Conservation (phyloP, 2,888 invertebrate species). For the Microchrysa polita region DNA sequence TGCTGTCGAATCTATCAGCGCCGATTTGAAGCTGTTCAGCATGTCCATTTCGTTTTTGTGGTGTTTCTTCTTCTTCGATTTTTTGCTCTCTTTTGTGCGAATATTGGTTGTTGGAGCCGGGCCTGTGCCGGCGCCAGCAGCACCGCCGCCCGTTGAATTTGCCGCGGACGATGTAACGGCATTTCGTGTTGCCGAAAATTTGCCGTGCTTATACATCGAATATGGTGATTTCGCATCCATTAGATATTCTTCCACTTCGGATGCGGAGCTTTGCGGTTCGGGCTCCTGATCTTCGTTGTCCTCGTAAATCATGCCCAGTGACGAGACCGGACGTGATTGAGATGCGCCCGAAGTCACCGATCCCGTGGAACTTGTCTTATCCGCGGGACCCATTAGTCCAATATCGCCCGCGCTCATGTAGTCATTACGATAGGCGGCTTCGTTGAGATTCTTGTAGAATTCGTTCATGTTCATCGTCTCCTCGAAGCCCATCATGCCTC, state of each 20-base stretch:
- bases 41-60: slow-evolving; percentile 62
- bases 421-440: slow-evolving; percentile 87
- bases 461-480: slow-evolving; percentile 74
- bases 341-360: slow-evolving; percentile 53
- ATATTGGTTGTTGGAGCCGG: slow-evolving; percentile 6
- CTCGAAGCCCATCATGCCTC: slow-evolving; percentile 59
- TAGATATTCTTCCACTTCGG: slow-evolving; percentile 63
- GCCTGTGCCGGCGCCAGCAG: neutral
- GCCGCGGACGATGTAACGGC: neutral
- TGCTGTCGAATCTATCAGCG: slow-evolving; percentile 50
- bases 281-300: slow-evolving; percentile 74
- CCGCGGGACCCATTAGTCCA: slow-evolving; percentile 49
- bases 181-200: neutral
- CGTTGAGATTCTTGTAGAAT: slow-evolving; percentile 87
- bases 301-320: slow-evolving; percentile 88
- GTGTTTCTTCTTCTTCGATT: slow-evolving; percentile 61
- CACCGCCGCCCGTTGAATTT: neutral
- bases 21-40: slow-evolving; percentile 61
- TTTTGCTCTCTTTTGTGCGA: slow-evolving; percentile 52
- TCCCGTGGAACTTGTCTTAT: slow-evolving; percentile 53
- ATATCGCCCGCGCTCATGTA: slow-evolving; percentile 47
- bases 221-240: slow-evolving; percentile 54
- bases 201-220: neutral
- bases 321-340: slow-evolving; percentile 73
- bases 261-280: slow-evolving; percentile 63